Percentiles rank a stretch among this genome's conserved stretches.
Evolutionary conservation across 2,888 invertebrate genomes (phyloP).

Genomic region (Mactromeris polynyma): DNA sequence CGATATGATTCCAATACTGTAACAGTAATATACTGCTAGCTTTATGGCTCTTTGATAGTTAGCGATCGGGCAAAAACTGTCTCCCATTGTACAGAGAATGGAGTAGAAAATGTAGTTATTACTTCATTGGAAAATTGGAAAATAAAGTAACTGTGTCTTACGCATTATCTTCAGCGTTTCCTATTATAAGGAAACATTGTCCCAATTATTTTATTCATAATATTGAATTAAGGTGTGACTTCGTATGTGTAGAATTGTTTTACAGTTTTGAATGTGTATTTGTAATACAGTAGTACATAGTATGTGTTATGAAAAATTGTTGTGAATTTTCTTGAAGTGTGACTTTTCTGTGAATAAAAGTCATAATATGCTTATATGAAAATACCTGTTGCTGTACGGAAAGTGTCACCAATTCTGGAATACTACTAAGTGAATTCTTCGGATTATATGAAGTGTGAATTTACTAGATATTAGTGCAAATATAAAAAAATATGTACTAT

Average conservation of each 20-base stretch:
- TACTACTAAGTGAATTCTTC: background rate
- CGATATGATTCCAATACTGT: conserved; percentile 25
- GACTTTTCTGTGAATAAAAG: background rate
- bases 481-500: background rate
- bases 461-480: background rate
- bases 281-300: background rate
- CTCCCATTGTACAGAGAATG: background rate
- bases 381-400: background rate
- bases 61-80: background rate
- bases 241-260: background rate
- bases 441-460: background rate
- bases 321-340: background rate
- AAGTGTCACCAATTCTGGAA: background rate
- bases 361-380: too few relatives aligned
- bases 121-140: conserved; percentile 10
- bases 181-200: background rate
- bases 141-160: background rate
- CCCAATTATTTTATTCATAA: background rate
- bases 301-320: background rate
- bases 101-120: background rate
- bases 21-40: background rate
- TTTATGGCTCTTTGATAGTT: conserved; percentile 36
- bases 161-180: background rate
- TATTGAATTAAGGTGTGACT: background rate
- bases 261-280: background rate